Conservation (phyloP, 2,797 vertebrate species). For the Amazona ochrocephala region DNA sequence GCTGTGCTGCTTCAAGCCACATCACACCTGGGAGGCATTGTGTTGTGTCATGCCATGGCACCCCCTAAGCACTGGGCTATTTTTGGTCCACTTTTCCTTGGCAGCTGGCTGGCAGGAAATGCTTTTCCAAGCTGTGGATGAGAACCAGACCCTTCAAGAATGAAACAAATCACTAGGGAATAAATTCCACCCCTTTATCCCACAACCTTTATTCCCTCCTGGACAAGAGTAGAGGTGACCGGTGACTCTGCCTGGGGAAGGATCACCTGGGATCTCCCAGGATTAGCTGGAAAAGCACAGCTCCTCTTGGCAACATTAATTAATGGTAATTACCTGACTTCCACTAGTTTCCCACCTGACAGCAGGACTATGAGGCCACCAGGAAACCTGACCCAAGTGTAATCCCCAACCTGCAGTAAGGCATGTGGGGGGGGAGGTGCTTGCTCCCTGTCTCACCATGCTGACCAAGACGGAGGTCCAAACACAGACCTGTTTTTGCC, state of each 20-base stretch:
- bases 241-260: background rate
- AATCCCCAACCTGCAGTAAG: background rate
- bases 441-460: background rate
- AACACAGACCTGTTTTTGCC: background rate
- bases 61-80: background rate
- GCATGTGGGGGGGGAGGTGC: background rate
- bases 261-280: background rate
- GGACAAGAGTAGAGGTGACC: background rate
- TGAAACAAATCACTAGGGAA: slow-evolving; percentile 7
- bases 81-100: slow-evolving; percentile 15
- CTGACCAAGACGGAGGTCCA: background rate
- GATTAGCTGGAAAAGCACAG: background rate
- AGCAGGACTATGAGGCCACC: background rate
- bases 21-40: background rate
- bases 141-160: slow-evolving; percentile 51
- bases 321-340: background rate
- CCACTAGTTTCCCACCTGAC: background rate
- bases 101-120: slow-evolving; percentile 49
- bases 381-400: background rate
- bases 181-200: slow-evolving; percentile 36
- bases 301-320: background rate
- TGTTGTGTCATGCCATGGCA: background rate
- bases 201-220: background rate
- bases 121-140: slow-evolving; percentile 49
- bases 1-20: background rate